Conservation (phyloP, 2,113 vertebrate genomes). For the Corapipo altera region DNA sequence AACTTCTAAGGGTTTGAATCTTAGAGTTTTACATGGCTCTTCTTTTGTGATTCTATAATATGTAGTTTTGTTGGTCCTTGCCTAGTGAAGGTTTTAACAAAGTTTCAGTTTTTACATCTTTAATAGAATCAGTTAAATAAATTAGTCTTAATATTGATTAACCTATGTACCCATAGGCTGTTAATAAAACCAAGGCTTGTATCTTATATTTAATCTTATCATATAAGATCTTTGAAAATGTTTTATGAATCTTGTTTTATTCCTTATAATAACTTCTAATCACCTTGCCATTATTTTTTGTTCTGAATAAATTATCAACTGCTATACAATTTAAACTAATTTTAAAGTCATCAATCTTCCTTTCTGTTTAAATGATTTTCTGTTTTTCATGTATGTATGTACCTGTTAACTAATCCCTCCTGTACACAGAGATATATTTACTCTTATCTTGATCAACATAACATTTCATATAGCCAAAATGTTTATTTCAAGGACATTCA, state of each 20-base stretch:
- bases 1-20: background rate
- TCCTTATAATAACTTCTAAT: background rate
- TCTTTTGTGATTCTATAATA: background rate
- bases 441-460: background rate
- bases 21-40: background rate
- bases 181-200: background rate
- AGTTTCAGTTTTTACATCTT: background rate
- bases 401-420: background rate
- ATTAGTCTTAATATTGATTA: background rate
- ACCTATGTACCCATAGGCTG: background rate
- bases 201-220: background rate
- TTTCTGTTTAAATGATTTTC: background rate
- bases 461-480: background rate
- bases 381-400: background rate
- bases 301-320: background rate
- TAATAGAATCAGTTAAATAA: background rate
- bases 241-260: background rate
- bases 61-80: background rate
- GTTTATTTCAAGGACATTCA: background rate
- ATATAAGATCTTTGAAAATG: background rate
- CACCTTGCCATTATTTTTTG: background rate
- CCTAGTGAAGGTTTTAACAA: background rate
- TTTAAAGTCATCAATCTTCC: background rate
- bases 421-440: background rate
- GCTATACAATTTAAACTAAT: background rate